Conservation (phyloP, 2,888 invertebrate genomes). For the Philonicus albiceps region DNA sequence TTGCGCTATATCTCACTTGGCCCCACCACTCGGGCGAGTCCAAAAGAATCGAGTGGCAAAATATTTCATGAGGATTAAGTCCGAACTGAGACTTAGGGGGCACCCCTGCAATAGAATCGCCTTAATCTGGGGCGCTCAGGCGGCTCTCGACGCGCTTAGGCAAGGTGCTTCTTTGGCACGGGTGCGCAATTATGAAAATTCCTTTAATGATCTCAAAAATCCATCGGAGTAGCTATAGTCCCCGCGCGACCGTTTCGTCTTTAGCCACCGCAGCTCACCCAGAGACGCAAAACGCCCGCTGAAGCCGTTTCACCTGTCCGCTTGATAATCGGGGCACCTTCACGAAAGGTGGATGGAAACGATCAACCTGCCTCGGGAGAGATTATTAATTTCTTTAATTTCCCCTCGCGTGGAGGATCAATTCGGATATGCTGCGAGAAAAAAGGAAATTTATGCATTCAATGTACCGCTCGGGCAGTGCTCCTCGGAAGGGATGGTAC, state of each 20-base stretch:
- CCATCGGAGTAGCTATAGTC: neutral
- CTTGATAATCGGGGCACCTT: constrained; percentile 28
- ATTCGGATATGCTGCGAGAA: constrained; percentile 2
- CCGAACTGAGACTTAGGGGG: neutral
- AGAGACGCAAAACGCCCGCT: neutral
- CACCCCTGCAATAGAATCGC: neutral
- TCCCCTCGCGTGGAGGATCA: constrained; percentile 30
- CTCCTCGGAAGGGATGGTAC: neutral
- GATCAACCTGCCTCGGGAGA: constrained; percentile 17
- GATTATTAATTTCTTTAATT: constrained; percentile 38
- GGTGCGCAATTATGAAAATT: constrained; percentile 32
- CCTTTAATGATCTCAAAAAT: constrained; percentile 28
- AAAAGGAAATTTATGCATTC: constrained; percentile 26
- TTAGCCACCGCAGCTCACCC: neutral
- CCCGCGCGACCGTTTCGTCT: neutral
- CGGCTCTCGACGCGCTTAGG: neutral
- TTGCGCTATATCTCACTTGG: neutral
- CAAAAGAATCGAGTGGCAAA: neutral
- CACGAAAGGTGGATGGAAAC: constrained; percentile 19
- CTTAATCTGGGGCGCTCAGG: neutral
- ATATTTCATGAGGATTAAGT: constrained; percentile 26
- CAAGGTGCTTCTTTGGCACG: constrained; percentile 22
- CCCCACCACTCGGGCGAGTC: neutral
- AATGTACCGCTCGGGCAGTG: neutral
- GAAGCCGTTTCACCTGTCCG: constrained; percentile 29